These are phyloP conservation scores for Megathymus violae DNA, from an alignment of 1,140 invertebrate species.

Conservation along the genomic window DNA sequence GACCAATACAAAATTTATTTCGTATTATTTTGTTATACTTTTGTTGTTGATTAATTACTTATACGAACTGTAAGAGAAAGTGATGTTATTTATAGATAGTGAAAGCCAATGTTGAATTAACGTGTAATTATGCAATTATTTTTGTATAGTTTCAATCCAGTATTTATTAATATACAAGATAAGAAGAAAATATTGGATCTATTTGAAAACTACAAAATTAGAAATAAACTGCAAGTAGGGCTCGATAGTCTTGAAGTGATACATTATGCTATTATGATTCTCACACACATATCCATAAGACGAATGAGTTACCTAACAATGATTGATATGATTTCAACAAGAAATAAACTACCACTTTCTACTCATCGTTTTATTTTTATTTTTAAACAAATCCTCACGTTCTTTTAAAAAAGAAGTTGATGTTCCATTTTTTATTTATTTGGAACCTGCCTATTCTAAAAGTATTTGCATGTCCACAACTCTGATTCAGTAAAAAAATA, in stretches of 20 bases:
- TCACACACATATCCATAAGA: constrained; percentile 18
- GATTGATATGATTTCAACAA: constrained; percentile 10
- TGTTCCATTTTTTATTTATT: too few relatives aligned
- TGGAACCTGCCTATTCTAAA: too few relatives aligned
- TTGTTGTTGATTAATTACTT: constrained; percentile 35
- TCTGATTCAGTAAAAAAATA: too few relatives aligned
- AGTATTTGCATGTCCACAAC: too few relatives aligned
- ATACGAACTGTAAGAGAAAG: constrained; percentile 45
- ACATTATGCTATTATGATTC: neutral
- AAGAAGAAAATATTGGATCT: neutral
- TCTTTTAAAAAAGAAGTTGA: too few relatives aligned
- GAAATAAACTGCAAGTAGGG: too few relatives aligned
- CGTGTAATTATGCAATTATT: constrained; percentile 17
- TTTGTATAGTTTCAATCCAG: constrained; percentile 23
- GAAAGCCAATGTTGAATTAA: too few relatives aligned
- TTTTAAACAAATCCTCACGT: too few relatives aligned
- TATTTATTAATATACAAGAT: neutral
- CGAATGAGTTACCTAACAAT: neutral
- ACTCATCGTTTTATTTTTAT: too few relatives aligned
- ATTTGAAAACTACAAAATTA: too few relatives aligned
- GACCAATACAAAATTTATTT: constrained; percentile 28
- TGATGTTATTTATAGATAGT: constrained; percentile 48
- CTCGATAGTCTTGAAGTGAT: constrained; percentile 6
- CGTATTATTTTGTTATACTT: constrained; percentile 29
- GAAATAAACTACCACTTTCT: constrained; percentile 22